Conservation (phyloP, 2,113 vertebrate species). For the Vidua chalybeata region DNA sequence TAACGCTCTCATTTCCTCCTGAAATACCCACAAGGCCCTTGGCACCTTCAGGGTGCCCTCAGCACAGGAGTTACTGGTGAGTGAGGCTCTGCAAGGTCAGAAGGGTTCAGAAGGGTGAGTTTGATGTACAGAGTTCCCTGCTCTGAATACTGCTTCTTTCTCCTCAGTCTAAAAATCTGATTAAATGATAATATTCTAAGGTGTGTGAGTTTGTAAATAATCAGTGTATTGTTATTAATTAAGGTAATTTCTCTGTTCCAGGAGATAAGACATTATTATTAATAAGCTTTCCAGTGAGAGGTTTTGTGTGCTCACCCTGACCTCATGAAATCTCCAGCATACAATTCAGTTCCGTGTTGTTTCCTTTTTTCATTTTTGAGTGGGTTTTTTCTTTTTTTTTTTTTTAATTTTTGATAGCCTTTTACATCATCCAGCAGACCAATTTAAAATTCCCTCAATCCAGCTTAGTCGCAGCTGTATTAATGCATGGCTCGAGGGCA, state of each 20-base stretch:
- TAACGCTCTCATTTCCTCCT: fast-evolving
- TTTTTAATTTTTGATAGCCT: background rate
- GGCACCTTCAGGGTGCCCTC: background rate
- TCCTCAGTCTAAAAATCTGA: background rate
- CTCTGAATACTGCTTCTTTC: background rate
- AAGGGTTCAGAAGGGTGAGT: background rate
- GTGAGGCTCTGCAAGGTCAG: background rate
- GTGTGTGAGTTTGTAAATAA: background rate
- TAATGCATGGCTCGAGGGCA: background rate
- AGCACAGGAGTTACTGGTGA: background rate
- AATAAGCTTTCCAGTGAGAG: background rate
- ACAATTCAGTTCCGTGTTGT: background rate
- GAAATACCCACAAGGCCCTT: background rate
- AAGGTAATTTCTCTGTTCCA: background rate
- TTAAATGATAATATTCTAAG: background rate
- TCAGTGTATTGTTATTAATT: background rate
- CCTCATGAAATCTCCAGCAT: background rate
- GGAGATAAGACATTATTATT: background rate
- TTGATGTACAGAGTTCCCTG: background rate
- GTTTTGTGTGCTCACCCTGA: background rate
- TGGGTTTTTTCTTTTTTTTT: background rate
- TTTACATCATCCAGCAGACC: background rate
- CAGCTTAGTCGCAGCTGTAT: background rate
- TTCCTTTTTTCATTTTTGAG: background rate
- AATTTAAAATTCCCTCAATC: constrained; percentile 21